Evolutionary conservation across 92 coral and sea anemone species (phyloP).

Genomic region (Umimayanthus chanpuru): DNA sequence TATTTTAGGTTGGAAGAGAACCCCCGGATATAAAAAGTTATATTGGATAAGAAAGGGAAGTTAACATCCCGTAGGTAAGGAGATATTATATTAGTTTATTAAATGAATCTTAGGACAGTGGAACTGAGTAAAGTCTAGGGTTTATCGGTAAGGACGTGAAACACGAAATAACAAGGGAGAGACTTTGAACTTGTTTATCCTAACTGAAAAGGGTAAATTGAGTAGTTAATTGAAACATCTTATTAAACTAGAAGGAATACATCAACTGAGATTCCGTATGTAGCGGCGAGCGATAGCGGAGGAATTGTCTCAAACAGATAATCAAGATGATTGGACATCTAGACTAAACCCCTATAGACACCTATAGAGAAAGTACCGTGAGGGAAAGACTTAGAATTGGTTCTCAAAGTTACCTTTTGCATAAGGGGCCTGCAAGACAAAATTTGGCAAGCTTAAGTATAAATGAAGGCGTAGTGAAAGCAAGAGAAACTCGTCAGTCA

Average conservation of each 20-base stretch:
- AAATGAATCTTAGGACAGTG: slow-evolving; percentile 41
- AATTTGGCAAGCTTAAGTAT: slow-evolving; percentile 85
- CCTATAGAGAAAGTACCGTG: slow-evolving; percentile 84
- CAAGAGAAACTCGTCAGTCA: slow-evolving; percentile 82
- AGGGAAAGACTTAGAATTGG: slow-evolving; percentile 60
- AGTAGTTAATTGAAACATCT: slow-evolving; percentile 52
- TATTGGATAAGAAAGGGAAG: slow-evolving; percentile 27
- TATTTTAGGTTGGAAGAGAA: slow-evolving; percentile 54
- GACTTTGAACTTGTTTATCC: slow-evolving; percentile 62
- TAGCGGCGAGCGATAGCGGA: slow-evolving; percentile 91
- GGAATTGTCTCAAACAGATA: slow-evolving; percentile 53
- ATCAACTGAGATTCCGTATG: slow-evolving; percentile 88
- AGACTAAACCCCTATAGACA: slow-evolving; percentile 52
- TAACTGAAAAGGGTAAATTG: slow-evolving; percentile 54
- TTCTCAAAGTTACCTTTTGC: slow-evolving; percentile 90
- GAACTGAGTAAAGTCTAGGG: slow-evolving; percentile 63
- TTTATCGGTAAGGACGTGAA: slow-evolving; percentile 67
- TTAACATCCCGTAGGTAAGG: slow-evolving; percentile 18
- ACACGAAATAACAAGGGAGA: slow-evolving; percentile 77
- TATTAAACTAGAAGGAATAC: slow-evolving; percentile 47
- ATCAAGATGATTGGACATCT: slow-evolving; percentile 53
- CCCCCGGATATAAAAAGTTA: slow-evolving; percentile 43
- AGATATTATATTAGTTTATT: not conserved
- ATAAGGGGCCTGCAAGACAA: slow-evolving; percentile 90
- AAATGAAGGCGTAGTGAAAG: slow-evolving; percentile 71